Evolutionary conservation across 2,797 vertebrate genomes (phyloP).

Genomic region (Perodicticus potto): DNA sequence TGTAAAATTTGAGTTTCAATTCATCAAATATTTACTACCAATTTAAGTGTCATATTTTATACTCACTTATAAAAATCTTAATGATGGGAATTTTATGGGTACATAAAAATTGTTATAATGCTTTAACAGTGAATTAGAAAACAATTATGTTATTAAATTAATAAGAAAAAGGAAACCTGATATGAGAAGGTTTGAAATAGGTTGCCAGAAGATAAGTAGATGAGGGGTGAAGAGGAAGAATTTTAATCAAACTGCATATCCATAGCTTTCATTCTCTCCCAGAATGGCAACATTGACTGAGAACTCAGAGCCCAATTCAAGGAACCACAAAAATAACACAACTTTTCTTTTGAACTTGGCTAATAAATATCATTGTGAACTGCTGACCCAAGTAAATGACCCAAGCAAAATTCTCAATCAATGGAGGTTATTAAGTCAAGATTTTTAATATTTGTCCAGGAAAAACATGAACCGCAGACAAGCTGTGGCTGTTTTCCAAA

Average conservation of each 20-base stretch:
- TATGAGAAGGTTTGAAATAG: not conserved
- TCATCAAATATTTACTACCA: constrained; percentile 48
- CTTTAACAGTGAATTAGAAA: constrained; percentile 47
- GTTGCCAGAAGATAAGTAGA: not conserved
- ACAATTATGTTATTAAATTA: constrained; percentile 61
- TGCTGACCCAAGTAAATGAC: not conserved
- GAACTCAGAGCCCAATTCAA: not conserved
- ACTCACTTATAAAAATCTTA: constrained; percentile 53
- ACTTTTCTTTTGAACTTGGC: not conserved
- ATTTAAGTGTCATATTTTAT: constrained; percentile 46
- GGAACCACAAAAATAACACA: not conserved
- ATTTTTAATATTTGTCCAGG: too few species aligned
- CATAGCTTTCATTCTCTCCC: not conserved
- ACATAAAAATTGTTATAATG: constrained; percentile 58
- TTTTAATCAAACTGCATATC: not conserved
- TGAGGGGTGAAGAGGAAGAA: accelerated
- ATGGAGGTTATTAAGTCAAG: too few species aligned
- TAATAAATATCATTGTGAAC: not conserved
- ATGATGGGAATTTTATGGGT: constrained; percentile 51
- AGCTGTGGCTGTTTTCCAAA: too few species aligned
- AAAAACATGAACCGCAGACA: too few species aligned
- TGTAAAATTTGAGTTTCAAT: constrained; percentile 50
- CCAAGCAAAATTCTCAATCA: too few species aligned
- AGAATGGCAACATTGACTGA: not conserved
- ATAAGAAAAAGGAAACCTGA: constrained; percentile 38